These are phyloP conservation scores for Jacana jacana DNA, from an alignment of 2,113 vertebrate species.

Conservation along the genomic window DNA sequence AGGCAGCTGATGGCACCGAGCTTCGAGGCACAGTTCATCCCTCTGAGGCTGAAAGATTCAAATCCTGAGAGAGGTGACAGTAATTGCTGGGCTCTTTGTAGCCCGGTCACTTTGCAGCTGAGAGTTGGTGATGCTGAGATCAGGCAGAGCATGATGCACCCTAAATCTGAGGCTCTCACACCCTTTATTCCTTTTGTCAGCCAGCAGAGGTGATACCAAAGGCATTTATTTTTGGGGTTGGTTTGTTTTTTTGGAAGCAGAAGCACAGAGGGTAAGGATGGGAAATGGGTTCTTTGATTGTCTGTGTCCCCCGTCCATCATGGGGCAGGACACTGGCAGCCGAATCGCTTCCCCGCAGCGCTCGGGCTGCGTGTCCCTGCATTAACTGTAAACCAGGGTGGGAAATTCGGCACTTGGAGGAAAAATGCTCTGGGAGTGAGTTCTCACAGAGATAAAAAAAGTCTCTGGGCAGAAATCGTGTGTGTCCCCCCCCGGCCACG, in stretches of 20 bases:
- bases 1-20: background rate
- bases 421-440: background rate
- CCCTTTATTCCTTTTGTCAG: rapidly evolving
- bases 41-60: background rate
- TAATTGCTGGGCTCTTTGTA: background rate
- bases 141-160: rapidly evolving
- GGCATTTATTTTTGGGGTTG: too few species aligned
- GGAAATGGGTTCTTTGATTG: background rate
- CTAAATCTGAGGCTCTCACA: background rate
- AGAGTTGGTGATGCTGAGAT: background rate
- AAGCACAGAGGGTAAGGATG: rapidly evolving
- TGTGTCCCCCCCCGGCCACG: rapidly evolving
- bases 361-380: rapidly evolving
- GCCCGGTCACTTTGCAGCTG: rapidly evolving
- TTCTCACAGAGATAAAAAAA: background rate
- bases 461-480: background rate
- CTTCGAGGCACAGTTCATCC: background rate
- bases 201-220: rapidly evolving
- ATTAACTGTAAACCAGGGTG: background rate
- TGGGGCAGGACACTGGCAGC: background rate
- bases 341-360: background rate
- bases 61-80: background rate
- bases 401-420: rapidly evolving
- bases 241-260: background rate
- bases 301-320: background rate